These are phyloP conservation scores for Sebastes matsubarae DNA, from an alignment of 2,797 vertebrate genomes.

Conservation along the genomic window DNA sequence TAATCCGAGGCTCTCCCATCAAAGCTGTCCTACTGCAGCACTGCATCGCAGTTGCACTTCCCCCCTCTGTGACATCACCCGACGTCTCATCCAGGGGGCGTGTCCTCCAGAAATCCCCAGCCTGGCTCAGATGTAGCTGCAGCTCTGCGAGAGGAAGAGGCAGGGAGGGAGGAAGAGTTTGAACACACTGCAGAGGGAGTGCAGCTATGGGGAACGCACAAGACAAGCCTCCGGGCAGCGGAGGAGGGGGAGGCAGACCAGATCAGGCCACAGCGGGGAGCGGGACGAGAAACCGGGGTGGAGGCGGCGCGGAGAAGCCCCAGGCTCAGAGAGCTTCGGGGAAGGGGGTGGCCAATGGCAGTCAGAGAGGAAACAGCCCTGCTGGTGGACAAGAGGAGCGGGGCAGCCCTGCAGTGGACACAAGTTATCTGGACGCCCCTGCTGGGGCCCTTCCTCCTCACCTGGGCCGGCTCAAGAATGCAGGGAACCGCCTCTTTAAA, in stretches of 20 bases:
- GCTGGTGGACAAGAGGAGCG: slow-evolving; percentile 26
- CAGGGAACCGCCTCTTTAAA: slow-evolving; percentile 92
- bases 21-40: slow-evolving; percentile 66
- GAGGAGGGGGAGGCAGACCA: slow-evolving; percentile 63
- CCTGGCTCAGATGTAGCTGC: slow-evolving; percentile 70
- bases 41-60: slow-evolving; percentile 62
- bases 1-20: slow-evolving; percentile 49
- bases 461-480: slow-evolving; percentile 87
- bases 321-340: slow-evolving; percentile 34
- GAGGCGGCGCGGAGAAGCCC: slow-evolving; percentile 44
- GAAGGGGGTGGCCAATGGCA: slow-evolving; percentile 70
- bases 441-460: slow-evolving; percentile 81
- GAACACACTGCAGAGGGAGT: slow-evolving; percentile 58
- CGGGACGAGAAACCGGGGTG: slow-evolving; percentile 45
- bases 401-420: slow-evolving; percentile 57
- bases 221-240: slow-evolving; percentile 82
- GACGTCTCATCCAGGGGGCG: slow-evolving; percentile 72
- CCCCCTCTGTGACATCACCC: slow-evolving; percentile 79
- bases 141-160: slow-evolving; percentile 65
- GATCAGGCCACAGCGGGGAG: slow-evolving; percentile 56
- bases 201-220: slow-evolving; percentile 91
- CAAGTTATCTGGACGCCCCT: slow-evolving; percentile 81
- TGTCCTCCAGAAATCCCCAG: slow-evolving; percentile 67
- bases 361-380: slow-evolving; percentile 43
- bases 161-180: slow-evolving; percentile 40